Percentiles rank a stretch among this genome's conserved stretches.
Conservation (phyloP, 1,140 invertebrate species). For the Drosophila trapezifrons region DNA sequence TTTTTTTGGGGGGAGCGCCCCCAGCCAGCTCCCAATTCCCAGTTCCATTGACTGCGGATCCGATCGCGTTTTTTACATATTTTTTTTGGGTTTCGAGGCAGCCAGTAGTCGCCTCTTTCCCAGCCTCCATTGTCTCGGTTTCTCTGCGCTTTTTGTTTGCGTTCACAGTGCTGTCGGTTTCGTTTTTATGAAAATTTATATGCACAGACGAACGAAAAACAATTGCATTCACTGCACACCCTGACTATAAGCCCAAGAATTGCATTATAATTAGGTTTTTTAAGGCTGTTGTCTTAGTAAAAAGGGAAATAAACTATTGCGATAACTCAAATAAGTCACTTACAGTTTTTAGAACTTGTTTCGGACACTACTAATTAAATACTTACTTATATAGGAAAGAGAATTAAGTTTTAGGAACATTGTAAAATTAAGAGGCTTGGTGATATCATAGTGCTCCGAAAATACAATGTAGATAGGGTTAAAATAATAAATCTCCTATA, state of each 20-base stretch:
- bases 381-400: neutral
- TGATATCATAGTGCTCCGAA: neutral
- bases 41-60: constrained; percentile 53
- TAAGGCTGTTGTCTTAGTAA: neutral
- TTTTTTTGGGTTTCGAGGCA: constrained; percentile 39
- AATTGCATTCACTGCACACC: constrained; percentile 36
- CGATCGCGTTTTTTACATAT: constrained; percentile 38
- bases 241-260: neutral
- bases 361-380: neutral
- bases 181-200: constrained; percentile 43
- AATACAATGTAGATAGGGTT: no score
- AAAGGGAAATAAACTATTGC: neutral
- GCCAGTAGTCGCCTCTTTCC: constrained; percentile 36
- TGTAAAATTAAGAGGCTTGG: neutral
- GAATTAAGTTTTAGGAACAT: neutral
- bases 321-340: neutral
- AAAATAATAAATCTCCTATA: neutral
- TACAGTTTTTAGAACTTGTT: neutral
- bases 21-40: constrained; percentile 31
- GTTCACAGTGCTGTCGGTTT: constrained; percentile 30
- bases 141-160: constrained; percentile 25
- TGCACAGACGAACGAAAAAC: constrained; percentile 20
- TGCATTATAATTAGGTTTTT: constrained; percentile 4
- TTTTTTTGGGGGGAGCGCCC: constrained; percentile 16
- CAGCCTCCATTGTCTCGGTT: constrained; percentile 48